Conservation (phyloP, 2,797 vertebrate species). For the Anguilla pacifica region DNA sequence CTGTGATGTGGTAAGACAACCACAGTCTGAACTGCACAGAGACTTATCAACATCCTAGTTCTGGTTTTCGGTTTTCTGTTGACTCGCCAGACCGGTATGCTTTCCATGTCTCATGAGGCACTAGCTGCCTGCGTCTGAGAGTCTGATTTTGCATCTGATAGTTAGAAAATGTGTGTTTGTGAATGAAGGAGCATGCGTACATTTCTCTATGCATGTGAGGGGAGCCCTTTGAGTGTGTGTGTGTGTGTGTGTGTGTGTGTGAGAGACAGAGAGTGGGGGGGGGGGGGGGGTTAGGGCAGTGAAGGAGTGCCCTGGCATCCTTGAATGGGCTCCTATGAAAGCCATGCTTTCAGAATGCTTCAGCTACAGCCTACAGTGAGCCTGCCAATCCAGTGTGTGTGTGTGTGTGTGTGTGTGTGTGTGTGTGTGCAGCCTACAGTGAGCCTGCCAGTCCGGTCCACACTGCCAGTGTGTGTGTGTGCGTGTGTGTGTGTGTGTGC, state of each 20-base stretch:
- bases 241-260: conserved; percentile 11
- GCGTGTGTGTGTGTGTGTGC: no score
- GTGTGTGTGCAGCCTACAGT: background rate
- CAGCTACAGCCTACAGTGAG: background rate
- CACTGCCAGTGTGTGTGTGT: no score
- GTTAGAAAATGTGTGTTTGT: background rate
- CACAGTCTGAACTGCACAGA: background rate
- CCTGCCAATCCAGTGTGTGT: background rate
- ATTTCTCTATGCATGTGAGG: background rate
- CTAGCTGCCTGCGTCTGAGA: background rate
- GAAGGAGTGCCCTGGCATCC: background rate
- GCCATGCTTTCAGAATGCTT: conserved; percentile 13
- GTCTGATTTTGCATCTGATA: background rate
- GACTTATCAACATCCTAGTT: background rate
- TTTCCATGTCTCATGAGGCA: background rate
- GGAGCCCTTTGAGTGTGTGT: background rate
- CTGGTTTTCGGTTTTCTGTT: background rate
- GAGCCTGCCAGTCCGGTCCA: background rate
- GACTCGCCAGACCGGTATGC: background rate
- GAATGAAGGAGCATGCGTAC: background rate
- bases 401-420: no score
- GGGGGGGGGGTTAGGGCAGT: background rate
- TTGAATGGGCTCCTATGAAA: background rate
- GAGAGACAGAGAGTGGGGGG: background rate
- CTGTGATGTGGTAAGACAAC: background rate